Evolutionary conservation across 2,113 vertebrate genomes (phyloP), one percentile per base, ranked within the genome.

Genomic region (Burhinus bistriatus): DNA sequence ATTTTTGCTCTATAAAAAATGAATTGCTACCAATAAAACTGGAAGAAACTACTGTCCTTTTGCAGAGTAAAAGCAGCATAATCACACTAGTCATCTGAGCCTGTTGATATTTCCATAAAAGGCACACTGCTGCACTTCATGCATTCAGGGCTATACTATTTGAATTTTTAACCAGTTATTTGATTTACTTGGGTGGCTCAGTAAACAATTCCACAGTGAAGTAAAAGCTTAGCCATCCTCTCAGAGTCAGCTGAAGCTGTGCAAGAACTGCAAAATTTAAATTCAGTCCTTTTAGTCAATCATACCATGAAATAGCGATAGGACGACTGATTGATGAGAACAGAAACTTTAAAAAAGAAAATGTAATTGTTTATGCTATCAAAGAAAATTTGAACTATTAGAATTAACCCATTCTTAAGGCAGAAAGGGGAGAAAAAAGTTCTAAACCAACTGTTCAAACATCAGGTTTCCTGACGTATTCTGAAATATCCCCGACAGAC

Each of bases 81-180:
- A 57, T 21, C 32, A 54, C 0, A 0, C 64, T 45, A 73, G 45
- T 45, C 5, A 1, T 72, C 54, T 57, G 34, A 89, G 58, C 36
- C 26, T 69, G 62, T 5, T 65, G 70, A 7, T 45, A 54, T 2
- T 76, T 72, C 22, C 49, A 47, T n/a, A 77, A 55, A 80, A 86
- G 80, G n/a, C 20, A 90, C 32, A 38, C 21, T 44, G 59, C 34
- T 42, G 66, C 11, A 86, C 52, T 68, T 45, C 14, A 42, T 32
- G 26, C 26, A 69, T 42, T 79, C 70, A 79, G 19, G 15, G 30
- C 27, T 58, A 62, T 15, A 71, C 5, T 10, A 29, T 17, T 61
- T 47, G 19, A 51, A 61, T 29, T 81, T 71, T 72, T 64, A 71
- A 44, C 23, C 47, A 49, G 19, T 30, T 92, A 79, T 70, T 59